phyloP scores from a whole-genome alignment of 2,888 invertebrate species.

The Drosophila subsilvestris region DNA sequence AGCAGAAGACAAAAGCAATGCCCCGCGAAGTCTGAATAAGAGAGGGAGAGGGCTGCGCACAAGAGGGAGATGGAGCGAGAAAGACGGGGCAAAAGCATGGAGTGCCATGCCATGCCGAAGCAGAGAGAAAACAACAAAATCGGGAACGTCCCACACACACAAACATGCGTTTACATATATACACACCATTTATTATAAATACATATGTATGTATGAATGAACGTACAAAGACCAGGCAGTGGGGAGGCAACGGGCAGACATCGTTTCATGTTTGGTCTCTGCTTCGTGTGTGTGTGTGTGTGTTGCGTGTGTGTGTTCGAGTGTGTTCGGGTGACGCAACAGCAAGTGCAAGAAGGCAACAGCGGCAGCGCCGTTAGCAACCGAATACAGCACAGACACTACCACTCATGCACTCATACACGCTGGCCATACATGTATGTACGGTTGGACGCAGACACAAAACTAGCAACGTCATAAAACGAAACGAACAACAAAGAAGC shows the following conservation, averaged over 20 bases:
- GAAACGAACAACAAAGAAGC: slow-evolving; percentile 56
- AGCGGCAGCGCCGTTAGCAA: slow-evolving; percentile 70
- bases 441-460: slow-evolving; percentile 53
- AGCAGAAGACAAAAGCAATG: slow-evolving; percentile 61
- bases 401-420: slow-evolving; percentile 15
- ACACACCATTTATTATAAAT: not conserved
- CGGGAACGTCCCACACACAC: slow-evolving; percentile 56
- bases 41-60: slow-evolving; percentile 29
- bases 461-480: slow-evolving; percentile 75
- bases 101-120: slow-evolving; percentile 53
- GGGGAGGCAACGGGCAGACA: slow-evolving; percentile 21
- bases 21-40: slow-evolving; percentile 29
- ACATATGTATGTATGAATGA: not conserved
- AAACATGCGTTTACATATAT: slow-evolving; percentile 4
- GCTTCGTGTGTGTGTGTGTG: slow-evolving; percentile 32
- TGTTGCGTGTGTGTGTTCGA: slow-evolving; percentile 42
- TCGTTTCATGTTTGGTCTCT: slow-evolving; percentile 13
- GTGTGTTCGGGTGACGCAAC: slow-evolving; percentile 73
- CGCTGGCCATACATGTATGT: slow-evolving; percentile 1
- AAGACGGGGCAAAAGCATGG: not conserved
- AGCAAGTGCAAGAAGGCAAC: slow-evolving; percentile 71
- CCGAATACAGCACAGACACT: slow-evolving; percentile 55
- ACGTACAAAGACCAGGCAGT: not conserved
- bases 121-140: slow-evolving; percentile 52
- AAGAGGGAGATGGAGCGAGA: slow-evolving; percentile 28